Conservation (phyloP, 2,797 vertebrate species). For the Telmatherina bonti region DNA sequence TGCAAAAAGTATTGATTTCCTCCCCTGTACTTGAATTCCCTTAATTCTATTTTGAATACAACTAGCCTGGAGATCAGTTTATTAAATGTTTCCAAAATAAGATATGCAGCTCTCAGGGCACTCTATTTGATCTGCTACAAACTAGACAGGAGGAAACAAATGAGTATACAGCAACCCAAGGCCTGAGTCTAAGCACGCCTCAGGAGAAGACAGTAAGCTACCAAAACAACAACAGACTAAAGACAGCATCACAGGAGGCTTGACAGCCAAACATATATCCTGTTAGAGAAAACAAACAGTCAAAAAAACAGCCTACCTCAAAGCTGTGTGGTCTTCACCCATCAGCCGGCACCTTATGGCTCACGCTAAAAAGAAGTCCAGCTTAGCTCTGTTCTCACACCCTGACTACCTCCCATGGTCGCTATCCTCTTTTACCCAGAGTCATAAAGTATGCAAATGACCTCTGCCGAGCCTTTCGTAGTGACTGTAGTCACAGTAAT, state of each 20-base stretch:
- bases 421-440: constrained; percentile 58
- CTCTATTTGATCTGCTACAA: constrained; percentile 51
- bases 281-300: constrained; percentile 53
- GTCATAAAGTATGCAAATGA: constrained; percentile 83
- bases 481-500: constrained; percentile 73
- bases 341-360: constrained; percentile 50
- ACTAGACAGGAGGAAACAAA: constrained; percentile 46
- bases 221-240: constrained; percentile 52
- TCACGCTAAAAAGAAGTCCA: background rate
- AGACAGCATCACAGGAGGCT: constrained; percentile 42
- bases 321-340: constrained; percentile 43
- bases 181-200: constrained; percentile 33
- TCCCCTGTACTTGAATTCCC: background rate
- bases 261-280: constrained; percentile 53
- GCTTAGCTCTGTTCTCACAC: background rate
- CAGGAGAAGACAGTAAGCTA: constrained; percentile 48
- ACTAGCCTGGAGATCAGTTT: constrained; percentile 27
- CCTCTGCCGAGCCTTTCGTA: constrained; percentile 58
- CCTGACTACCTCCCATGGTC: constrained; percentile 14
- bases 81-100: constrained; percentile 41
- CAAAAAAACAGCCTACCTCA: constrained; percentile 72
- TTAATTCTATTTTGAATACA: constrained; percentile 34
- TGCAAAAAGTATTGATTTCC: background rate
- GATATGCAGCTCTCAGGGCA: constrained; percentile 39
- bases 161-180: constrained; percentile 19